Evolutionary conservation across 1,140 invertebrate genomes (phyloP).

Genomic region (Drosophila teissieri): DNA sequence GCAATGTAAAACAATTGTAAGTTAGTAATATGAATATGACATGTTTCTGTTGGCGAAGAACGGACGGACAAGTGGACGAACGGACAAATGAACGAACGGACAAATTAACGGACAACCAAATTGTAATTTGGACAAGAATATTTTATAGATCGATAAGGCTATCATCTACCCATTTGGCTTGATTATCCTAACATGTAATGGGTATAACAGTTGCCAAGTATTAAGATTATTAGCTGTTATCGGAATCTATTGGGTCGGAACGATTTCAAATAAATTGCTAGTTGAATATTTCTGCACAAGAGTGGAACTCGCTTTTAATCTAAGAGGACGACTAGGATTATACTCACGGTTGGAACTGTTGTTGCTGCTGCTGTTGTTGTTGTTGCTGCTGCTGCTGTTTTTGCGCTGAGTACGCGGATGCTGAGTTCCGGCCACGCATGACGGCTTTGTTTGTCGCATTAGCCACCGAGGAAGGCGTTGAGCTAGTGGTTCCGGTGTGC

Average conservation of each 20-base stretch:
- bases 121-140: no score
- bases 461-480: conserved; percentile 5
- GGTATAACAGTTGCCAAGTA: no score
- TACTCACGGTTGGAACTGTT: conserved; percentile 58
- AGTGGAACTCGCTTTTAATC: background rate
- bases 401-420: conserved; percentile 15
- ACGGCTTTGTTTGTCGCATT: conserved; percentile 10
- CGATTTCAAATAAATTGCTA: no score
- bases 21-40: background rate
- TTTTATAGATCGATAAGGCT: no score
- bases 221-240: no score
- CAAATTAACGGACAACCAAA: no score
- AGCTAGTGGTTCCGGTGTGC: conserved; percentile 32
- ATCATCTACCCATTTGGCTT: no score
- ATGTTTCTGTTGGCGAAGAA: no score
- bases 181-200: no score
- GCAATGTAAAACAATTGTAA: background rate
- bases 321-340: background rate
- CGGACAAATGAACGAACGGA: no score
- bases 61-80: no score
- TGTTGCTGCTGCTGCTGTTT: conserved; percentile 31
- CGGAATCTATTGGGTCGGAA: no score
- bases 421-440: conserved; percentile 29
- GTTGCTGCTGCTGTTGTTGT: conserved; percentile 15
- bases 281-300: background rate